Percentiles rank a stretch among this genome's conserved stretches.
phyloP scores from a whole-genome alignment of 2,888 invertebrate genomes.

The Synanthedon vespiformis region DNA sequence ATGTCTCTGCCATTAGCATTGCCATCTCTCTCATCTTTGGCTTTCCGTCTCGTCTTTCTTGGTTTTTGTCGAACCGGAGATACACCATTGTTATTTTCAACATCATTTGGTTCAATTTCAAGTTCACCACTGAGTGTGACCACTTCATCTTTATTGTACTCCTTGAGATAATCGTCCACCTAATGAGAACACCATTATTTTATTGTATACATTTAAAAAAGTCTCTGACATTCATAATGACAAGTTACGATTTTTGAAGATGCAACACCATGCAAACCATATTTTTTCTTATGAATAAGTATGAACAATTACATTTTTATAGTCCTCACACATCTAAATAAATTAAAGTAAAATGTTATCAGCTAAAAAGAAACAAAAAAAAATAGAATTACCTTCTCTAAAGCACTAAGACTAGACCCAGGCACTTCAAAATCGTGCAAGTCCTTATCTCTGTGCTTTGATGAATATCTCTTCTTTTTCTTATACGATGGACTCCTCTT shows the following conservation, averaged over 20 bases:
- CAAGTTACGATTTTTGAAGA: too few relatives aligned
- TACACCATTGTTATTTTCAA: conserved; percentile 56
- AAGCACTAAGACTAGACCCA: conserved; percentile 62
- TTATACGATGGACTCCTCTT: conserved; percentile 60
- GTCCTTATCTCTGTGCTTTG: conserved; percentile 54
- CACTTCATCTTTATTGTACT: conserved; percentile 63
- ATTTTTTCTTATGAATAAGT: too few relatives aligned
- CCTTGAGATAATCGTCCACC: conserved; percentile 65
- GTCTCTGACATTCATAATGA: not conserved
- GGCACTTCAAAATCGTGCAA: conserved; percentile 64
- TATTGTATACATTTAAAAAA: not conserved
- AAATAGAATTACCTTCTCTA: conserved; percentile 41
- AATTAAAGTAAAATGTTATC: too few relatives aligned
- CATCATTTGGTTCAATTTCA: conserved; percentile 61
- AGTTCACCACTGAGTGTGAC: conserved; percentile 61
- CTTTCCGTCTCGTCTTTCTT: conserved; percentile 53
- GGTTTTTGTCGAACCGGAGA: conserved; percentile 49
- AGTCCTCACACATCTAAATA: too few relatives aligned
- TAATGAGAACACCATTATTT: conserved; percentile 13
- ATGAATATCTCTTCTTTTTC: conserved; percentile 60
- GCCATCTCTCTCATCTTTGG: conserved; percentile 47
- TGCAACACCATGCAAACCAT: too few relatives aligned
- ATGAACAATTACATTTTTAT: too few relatives aligned
- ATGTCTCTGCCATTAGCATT: conserved; percentile 47
- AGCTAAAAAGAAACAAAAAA: too few relatives aligned